Base-by-base conservation (phyloP, 2,113 vertebrate genomes). In the Lophura nycthemera region DNA sequence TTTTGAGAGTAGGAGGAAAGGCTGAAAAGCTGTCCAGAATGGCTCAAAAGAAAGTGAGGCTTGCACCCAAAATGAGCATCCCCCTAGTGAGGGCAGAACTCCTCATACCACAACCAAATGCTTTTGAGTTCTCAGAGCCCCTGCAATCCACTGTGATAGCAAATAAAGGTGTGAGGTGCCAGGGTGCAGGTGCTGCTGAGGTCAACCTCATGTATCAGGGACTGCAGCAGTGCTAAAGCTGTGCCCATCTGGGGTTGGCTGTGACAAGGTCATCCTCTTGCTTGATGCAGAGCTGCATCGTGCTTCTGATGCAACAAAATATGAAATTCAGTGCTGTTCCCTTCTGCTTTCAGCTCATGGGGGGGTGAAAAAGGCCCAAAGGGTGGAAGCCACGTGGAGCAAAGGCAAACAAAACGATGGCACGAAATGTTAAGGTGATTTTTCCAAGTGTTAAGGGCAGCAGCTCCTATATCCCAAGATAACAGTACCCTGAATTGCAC, bases 131-230 rank as follows among this genome's bases (percentile, higher is more conserved):
- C 25, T 52, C 30, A 66, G 32, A 77, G 15, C 45, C 36, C 13
- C 20, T 60, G 42, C 57, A 38, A 29, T 79, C 36, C 25, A 47
- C 29, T 4, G 3, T 56, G 61, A 8, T 57, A 59, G n/a, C 36
- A 32, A 17, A 81, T 11, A 48, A 47, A 32, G 10, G 25, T 30
- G 3, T 25, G 25, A n/a, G n/a, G 12, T 80, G 48, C 34, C 65
- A 57, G 70, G 71, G 45, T 66, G 43, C 32, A 36, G 60, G 29
- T 1, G 0, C 7, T 42, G 47, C 56, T n/a, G 20, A 29, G 6
- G 4, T 40, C 9, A 14, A 14, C 21, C 13, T 1, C 25, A 2
- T 3, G 4, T 22, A 11, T n/a, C 1, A 2, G 9, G n/a, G 14
- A 6, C 14, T 19, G 43, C 59, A 52, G 66, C 66, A 83, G 82